These are phyloP conservation scores for Psittacus erithacus DNA, from an alignment of 2,113 vertebrate species.

Conservation along the genomic window DNA sequence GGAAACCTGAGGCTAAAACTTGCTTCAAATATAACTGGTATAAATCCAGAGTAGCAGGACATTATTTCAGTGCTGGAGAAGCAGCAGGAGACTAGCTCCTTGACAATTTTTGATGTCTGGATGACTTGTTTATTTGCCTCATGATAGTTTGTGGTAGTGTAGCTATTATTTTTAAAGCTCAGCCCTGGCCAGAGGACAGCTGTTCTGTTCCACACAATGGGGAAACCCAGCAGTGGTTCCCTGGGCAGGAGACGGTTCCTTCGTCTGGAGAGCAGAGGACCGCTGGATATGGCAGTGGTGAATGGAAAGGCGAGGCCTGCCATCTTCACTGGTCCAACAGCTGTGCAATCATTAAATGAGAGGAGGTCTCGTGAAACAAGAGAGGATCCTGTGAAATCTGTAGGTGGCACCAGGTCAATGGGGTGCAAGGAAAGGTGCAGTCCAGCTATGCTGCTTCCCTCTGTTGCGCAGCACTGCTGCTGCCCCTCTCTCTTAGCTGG, in stretches of 20 bases:
- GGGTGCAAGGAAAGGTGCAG: not conserved
- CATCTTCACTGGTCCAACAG: not conserved
- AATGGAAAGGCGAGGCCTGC: rapidly evolving
- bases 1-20: slow-evolving; percentile 51
- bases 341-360: rapidly evolving
- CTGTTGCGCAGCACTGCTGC: not conserved
- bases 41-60: slow-evolving; percentile 42
- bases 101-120: slow-evolving; percentile 39
- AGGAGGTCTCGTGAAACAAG: not conserved
- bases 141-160: slow-evolving; percentile 44
- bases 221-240: slow-evolving; percentile 11
- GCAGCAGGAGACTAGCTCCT: slow-evolving; percentile 45
- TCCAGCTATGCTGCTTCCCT: too few relatives aligned
- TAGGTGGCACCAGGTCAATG: not conserved
- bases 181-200: slow-evolving; percentile 27
- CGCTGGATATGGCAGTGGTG: not conserved
- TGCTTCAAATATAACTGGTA: slow-evolving; percentile 6
- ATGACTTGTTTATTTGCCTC: slow-evolving; percentile 48
- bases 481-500: not conserved
- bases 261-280: not conserved
- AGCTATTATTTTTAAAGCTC: slow-evolving; percentile 50
- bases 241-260: not conserved
- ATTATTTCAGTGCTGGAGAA: slow-evolving; percentile 43
- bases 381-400: not conserved
- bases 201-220: not conserved